These are phyloP conservation scores for Pyxicephalus adspersus DNA, from an alignment of 2,113 vertebrate genomes.

Conservation along the genomic window DNA sequence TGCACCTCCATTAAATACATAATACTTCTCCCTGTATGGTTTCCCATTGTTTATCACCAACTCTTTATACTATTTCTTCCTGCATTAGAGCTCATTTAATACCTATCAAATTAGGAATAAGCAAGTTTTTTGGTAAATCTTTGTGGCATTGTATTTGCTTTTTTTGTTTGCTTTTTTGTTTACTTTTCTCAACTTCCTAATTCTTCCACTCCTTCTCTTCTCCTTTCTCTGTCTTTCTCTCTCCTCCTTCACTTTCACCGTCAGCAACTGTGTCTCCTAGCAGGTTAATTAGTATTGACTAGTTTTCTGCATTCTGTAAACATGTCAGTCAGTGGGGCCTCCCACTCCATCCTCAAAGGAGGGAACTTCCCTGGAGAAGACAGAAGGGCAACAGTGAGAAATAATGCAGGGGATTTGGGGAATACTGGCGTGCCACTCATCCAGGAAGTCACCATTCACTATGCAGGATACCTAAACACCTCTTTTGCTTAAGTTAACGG, in stretches of 20 bases:
- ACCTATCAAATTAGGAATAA: no score
- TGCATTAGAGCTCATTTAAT: no score
- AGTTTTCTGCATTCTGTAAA: conserved; percentile 56
- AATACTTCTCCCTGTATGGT: no score
- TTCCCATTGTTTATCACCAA: no score
- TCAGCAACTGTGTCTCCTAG: conserved; percentile 55
- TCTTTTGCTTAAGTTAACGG: neutral
- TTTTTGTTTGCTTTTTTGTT: neutral
- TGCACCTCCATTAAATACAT: neutral
- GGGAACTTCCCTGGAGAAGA: conserved; percentile 48
- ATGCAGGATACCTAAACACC: conserved; percentile 11
- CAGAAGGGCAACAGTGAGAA: conserved; percentile 42
- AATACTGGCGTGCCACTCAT: conserved; percentile 11
- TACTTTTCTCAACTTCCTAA: conserved; percentile 52
- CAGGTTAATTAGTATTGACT: conserved; percentile 58
- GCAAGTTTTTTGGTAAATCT: no score
- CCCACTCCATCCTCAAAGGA: conserved; percentile 50
- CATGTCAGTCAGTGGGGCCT: conserved; percentile 53
- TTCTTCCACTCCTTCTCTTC: conserved; percentile 14
- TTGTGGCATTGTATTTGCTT: no score
- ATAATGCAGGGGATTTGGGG: conserved; percentile 46
- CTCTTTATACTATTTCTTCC: no score
- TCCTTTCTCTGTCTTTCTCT: neutral
- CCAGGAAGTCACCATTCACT: conserved; percentile 10
- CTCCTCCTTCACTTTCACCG: conserved; percentile 26